These are phyloP conservation scores for Lindbergichthys nudifrons DNA, from an alignment of 2,797 vertebrate genomes.

Conservation along the genomic window DNA sequence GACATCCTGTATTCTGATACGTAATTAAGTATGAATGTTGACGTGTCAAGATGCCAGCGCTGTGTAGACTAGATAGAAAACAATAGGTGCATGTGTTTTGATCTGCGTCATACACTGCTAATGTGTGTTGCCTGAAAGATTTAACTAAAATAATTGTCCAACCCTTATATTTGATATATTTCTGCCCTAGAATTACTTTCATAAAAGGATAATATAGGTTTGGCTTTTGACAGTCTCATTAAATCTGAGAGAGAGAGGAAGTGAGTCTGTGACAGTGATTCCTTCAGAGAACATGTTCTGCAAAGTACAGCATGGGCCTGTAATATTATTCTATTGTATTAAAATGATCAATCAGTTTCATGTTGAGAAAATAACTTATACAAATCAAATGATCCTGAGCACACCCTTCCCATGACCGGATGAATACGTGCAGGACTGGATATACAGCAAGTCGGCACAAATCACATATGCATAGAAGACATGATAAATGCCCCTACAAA, in stretches of 20 bases:
- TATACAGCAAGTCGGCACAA: conserved; percentile 28
- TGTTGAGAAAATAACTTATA: conserved; percentile 14
- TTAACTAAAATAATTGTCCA: not conserved
- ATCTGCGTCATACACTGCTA: not conserved
- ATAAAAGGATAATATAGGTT: conserved; percentile 1
- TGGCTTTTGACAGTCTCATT: conserved; percentile 23
- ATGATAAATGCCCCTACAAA: conserved; percentile 20
- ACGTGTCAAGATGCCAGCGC: not conserved
- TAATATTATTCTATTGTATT: conserved; percentile 3
- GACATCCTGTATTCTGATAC: not conserved
- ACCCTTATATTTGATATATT: not conserved
- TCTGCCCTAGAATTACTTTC: not conserved
- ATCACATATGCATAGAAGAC: conserved; percentile 18
- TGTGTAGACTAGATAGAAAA: not conserved
- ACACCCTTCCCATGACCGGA: conserved; percentile 19
- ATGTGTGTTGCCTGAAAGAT: not conserved
- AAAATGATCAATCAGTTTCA: conserved; percentile 30
- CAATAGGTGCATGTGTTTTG: conserved; percentile 1
- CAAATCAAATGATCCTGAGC: not conserved
- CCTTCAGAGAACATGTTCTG: conserved; percentile 13
- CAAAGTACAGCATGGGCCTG: conserved; percentile 3
- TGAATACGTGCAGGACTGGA: conserved; percentile 24
- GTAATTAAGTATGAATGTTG: not conserved
- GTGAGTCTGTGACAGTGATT: not conserved
- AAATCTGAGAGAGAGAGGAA: conserved; percentile 29